Conservation (phyloP, 2,797 vertebrate species). For the Sebastes vulpes region DNA sequence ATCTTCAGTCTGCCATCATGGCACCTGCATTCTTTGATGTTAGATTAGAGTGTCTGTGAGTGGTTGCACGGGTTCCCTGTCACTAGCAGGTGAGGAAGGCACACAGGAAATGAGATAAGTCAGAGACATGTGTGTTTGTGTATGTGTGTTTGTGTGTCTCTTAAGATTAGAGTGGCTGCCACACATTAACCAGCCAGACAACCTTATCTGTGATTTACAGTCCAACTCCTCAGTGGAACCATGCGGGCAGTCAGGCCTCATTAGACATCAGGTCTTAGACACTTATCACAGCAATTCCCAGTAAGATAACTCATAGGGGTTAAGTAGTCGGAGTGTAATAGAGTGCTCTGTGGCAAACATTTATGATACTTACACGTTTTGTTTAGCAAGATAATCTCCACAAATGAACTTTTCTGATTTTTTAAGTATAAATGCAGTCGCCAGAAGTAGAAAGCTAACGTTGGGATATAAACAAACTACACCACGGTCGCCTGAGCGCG, state of each 20-base stretch:
- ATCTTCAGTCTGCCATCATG: neutral
- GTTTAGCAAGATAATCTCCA: neutral
- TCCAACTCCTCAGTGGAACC: conserved; percentile 42
- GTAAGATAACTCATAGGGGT: conserved; percentile 19
- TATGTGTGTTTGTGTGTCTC: neutral
- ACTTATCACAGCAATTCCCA: conserved; percentile 46
- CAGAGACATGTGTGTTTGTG: conserved; percentile 1
- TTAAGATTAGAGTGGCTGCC: conserved; percentile 7
- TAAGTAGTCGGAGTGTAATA: conserved; percentile 25
- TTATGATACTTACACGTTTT: no score
- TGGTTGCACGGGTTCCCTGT: conserved; percentile 18
- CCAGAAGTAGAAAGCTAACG: no score
- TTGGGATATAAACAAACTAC: no score
- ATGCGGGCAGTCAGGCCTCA: conserved; percentile 49
- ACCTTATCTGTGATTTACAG: conserved; percentile 69
- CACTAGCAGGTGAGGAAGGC: conserved; percentile 33
- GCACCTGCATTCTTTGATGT: neutral
- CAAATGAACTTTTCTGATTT: neutral
- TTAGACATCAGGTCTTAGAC: conserved; percentile 57
- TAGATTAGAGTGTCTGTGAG: neutral
- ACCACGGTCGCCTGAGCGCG: no score
- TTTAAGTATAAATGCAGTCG: no score
- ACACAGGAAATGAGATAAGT: conserved; percentile 52
- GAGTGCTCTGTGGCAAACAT: no score
- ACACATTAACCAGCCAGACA: conserved; percentile 63